Evolutionary conservation across 1,140 invertebrate genomes (phyloP).

Genomic region (Aricia agestis): DNA sequence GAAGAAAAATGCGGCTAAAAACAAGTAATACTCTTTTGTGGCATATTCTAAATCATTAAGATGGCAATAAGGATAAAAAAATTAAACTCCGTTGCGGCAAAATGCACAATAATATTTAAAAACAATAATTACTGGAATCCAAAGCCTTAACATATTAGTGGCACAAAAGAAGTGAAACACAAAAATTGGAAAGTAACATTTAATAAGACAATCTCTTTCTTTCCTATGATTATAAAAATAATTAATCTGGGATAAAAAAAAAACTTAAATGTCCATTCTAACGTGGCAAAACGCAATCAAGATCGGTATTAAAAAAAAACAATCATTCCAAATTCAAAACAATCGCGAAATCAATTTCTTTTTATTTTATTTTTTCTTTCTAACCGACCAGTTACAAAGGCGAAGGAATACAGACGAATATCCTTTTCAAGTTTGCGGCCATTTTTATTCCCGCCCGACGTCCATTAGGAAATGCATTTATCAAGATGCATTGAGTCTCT

Average conservation of each 20-base stretch:
- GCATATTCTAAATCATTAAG: too few relatives aligned
- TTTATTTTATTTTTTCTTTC: not conserved
- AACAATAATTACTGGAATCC: too few relatives aligned
- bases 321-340: not conserved
- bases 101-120: too few relatives aligned
- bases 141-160: too few relatives aligned
- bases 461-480: constrained; percentile 16
- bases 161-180: too few relatives aligned
- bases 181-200: too few relatives aligned
- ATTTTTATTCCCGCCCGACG: not conserved
- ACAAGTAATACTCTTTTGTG: not conserved
- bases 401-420: constrained; percentile 11
- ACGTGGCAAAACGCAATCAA: not conserved
- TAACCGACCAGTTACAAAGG: constrained; percentile 4
- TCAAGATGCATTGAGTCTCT: constrained; percentile 10
- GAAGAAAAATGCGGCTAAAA: not conserved
- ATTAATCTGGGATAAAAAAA: too few relatives aligned
- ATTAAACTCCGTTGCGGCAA: too few relatives aligned
- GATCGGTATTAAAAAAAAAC: not conserved
- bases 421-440: constrained; percentile 1
- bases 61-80: too few relatives aligned
- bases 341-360: not conserved
- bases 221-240: too few relatives aligned
- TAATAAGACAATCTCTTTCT: too few relatives aligned
- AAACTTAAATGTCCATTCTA: too few relatives aligned